phyloP scores from a whole-genome alignment of 2,888 invertebrate species.

The Allacma fusca region DNA sequence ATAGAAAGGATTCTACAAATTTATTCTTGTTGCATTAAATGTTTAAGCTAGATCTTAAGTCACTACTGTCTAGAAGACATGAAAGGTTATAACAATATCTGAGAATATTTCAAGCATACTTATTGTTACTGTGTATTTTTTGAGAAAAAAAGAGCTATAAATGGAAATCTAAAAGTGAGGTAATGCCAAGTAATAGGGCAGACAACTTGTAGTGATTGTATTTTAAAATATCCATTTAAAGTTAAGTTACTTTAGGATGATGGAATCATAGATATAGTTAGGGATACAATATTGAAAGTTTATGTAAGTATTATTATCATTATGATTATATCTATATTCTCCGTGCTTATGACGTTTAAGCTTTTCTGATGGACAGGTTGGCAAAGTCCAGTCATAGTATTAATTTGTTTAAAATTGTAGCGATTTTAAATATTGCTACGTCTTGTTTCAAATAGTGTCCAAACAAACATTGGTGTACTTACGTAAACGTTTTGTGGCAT shows the following conservation, averaged over 20 bases:
- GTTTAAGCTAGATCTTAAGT: constrained; percentile 6
- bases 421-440: too few species aligned
- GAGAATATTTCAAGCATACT: neutral
- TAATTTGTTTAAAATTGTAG: too few species aligned
- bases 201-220: constrained; percentile 16
- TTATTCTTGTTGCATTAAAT: constrained; percentile 24
- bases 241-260: neutral
- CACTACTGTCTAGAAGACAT: constrained; percentile 26
- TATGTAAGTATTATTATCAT: neutral
- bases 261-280: neutral
- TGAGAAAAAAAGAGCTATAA: constrained; percentile 25
- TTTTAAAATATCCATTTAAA: constrained; percentile 2
- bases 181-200: constrained; percentile 18
- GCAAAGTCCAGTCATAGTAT: too few species aligned
- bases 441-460: too few species aligned
- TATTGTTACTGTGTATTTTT: constrained; percentile 20
- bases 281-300: too few species aligned
- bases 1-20: neutral
- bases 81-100: neutral
- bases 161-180: constrained; percentile 14
- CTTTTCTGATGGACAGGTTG: too few species aligned
- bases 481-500: too few species aligned
- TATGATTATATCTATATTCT: too few species aligned
- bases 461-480: too few species aligned
- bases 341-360: too few species aligned